Evolutionary conservation across 2,797 vertebrate species (phyloP), one percentile per base, ranked within the genome.

Genomic region (Phrynocephalus forsythii): DNA sequence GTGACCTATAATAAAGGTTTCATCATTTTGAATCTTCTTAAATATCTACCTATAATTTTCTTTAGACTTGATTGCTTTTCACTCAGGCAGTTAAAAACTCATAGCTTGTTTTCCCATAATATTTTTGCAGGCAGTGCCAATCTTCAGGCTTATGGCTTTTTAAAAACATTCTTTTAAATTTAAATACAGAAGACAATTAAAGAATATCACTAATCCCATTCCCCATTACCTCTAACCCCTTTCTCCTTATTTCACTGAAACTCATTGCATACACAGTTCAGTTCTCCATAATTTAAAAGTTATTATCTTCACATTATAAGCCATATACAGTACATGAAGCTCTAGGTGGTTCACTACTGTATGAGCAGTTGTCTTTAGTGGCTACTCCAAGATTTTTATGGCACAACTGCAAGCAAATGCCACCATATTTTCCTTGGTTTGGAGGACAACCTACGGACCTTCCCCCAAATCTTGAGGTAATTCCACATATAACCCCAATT

Each of bases 141-240:
- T 96, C 92, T 96, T 96, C 95, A 92, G 96, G 96, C 96, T 97
- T 97, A 97, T 98, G 97, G 97, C 97, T 97, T 97, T 96, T 96
- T 93, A 90, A 95, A 85, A 88, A 95, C 90, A 92, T 92, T 94
- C 86, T 95, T 93, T 94, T 90, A 92, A 44, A 92, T 95, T 94
- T 92, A 92, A 88, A 92, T 91, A 95, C 8, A 94, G 95, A 96
- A 95, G 93, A 96, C 94, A 95, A 95, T 94, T 95, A 95, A 88
- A 91, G 0, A 10, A 94, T 90, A 90, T 89, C 94, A 87, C 92
- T 94, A 92, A 91, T 84, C 84, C 82, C 85, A 15, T 13, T 91
- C 38, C 30, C 68, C 60, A 82, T 33, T n/a, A 75, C 28, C 71
- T 86, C 52, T 71, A 44, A 38, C 88, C 73, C 92, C 90, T 84